Conservation (phyloP, 2,888 invertebrate species). For the Diploptera punctata region DNA sequence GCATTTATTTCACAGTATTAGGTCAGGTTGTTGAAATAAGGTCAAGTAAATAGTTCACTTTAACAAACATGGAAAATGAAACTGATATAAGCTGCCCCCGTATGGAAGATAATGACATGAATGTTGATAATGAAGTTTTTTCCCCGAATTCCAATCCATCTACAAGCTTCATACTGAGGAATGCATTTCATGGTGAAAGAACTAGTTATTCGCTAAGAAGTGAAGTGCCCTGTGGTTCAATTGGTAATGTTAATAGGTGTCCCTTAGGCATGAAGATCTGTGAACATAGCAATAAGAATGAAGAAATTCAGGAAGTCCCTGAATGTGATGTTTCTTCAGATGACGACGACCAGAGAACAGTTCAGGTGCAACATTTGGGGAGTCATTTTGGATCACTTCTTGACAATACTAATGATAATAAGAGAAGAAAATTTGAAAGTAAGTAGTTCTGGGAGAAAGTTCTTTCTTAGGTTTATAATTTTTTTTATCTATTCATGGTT, state of each 20-base stretch:
- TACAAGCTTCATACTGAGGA: neutral
- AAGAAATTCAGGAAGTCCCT: neutral
- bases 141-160: neutral
- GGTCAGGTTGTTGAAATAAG: neutral
- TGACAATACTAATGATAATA: neutral
- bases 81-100: neutral
- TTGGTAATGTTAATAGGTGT: neutral
- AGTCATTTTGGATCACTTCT: neutral
- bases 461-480: no score
- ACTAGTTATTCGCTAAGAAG: neutral
- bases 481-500: no score
- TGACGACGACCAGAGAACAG: neutral
- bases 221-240: neutral
- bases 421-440: conserved; percentile 14
- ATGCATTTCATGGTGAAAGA: neutral
- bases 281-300: neutral
- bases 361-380: neutral
- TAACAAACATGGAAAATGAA: conserved; percentile 10
- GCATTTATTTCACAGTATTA: no score
- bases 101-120: conserved; percentile 12
- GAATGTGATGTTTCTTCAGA: conserved; percentile 5
- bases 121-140: neutral
- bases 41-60: neutral
- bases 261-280: neutral
- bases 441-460: neutral